Base-by-base conservation (phyloP, 2,113 vertebrate genomes). In the Ptilonorhynchus violaceus region DNA sequence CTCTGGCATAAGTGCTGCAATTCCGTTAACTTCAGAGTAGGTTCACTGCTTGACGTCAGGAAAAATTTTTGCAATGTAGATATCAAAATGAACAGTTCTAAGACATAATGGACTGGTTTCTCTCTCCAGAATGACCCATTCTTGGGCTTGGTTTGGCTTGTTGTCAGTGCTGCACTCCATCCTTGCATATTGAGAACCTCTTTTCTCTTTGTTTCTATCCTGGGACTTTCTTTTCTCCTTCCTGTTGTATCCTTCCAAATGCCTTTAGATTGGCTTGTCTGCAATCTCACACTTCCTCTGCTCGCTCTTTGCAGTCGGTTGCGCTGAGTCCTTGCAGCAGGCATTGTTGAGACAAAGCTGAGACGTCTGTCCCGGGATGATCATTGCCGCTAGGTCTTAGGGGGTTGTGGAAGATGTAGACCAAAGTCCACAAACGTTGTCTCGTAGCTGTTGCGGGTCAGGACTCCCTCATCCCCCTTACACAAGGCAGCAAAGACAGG, bases 11-110 rank as follows among this genome's bases (percentile, higher is more conserved):
- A 96, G 74, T 25, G 8, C 82, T 94, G 86, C 68, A 92, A 82
- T 89, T 96, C 66, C 53, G 60, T 69, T 95, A 95, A 76, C 82
- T 96, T 89, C 68, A 72, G 70, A 72, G 47, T 31, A 88, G 75
- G 58, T 85, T 95, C 82, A 64, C 39, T 86, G 46, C 77, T 94
- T 94, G 73, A 96, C 1, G 8, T 91, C 91, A 95, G 41, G 8
- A 47, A 81, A 85, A 73, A 78, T 64, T 93, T 96, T 92, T 95
- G 80, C 60, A 72, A 70, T 56, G 49, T 93, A 95, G 79, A n/a
- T 94, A 91, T 52, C 41, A 89, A 94, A 96, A 81, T 63, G 72
- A 91, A 60, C 66, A 69, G 10, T 50, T 60, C 44, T 72, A 83
- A 86, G 49, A 52, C 49, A 68, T 64, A 94, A 86, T 52, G n/a